Percentiles rank a stretch among this genome's conserved stretches.
Conservation (phyloP, 2,797 vertebrate genomes). For the Eulemur albifrons region DNA sequence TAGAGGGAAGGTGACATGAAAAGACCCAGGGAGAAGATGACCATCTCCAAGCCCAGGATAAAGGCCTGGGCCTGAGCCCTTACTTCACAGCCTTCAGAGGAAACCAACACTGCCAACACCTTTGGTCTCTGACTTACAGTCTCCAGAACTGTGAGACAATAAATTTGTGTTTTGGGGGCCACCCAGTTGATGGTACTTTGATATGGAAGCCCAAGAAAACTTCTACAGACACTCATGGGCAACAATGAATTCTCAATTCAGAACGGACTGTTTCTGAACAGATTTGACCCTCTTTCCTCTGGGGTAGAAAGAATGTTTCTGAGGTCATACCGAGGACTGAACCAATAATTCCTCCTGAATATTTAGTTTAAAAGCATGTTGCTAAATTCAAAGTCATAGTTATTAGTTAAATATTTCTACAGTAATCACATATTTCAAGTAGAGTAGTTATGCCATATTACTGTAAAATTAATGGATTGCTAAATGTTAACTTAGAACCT, state of each 20-base stretch:
- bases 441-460: background rate
- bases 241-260: rapidly evolving
- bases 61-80: background rate
- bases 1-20: background rate
- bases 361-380: background rate
- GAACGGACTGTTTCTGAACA: background rate
- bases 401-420: background rate
- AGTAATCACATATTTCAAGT: background rate
- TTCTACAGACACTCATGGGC: rapidly evolving
- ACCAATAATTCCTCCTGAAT: background rate
- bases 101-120: rapidly evolving
- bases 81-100: no score
- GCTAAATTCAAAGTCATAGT: background rate
- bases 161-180: background rate
- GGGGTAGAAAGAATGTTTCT: background rate
- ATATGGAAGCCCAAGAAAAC: background rate
- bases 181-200: rapidly evolving
- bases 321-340: background rate
- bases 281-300: background rate
- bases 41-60: background rate
- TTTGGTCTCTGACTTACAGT: background rate
- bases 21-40: background rate
- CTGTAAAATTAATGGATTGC: background rate
- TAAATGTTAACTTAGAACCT: background rate
- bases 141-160: background rate